Percentiles rank a stretch among this genome's conserved stretches.
phyloP scores from a whole-genome alignment of 2,113 vertebrate genomes.

The Sapajus apella region DNA sequence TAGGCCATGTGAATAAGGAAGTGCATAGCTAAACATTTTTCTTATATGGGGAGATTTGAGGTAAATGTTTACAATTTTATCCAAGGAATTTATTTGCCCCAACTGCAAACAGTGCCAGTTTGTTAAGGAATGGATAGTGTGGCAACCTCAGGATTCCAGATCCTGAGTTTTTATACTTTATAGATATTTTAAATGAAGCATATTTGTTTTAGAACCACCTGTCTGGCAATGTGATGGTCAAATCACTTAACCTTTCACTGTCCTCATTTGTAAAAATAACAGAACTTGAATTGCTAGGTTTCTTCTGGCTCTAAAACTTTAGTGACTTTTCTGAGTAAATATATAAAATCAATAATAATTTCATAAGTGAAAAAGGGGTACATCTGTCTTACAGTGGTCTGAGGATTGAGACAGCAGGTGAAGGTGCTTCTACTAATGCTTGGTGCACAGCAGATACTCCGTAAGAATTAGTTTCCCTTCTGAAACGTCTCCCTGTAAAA shows the following conservation, averaged over 20 bases:
- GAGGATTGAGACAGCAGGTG: background rate
- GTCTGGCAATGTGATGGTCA: background rate
- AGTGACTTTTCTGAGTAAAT: background rate
- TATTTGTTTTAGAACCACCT: background rate
- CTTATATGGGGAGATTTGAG: background rate
- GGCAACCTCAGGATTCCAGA: background rate
- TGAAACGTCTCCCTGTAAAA: conserved; percentile 10
- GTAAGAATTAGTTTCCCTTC: background rate
- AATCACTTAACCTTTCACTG: background rate
- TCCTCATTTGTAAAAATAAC: background rate
- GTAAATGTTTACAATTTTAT: conserved; percentile 43
- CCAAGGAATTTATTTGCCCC: background rate
- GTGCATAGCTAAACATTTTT: background rate
- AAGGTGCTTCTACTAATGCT: background rate
- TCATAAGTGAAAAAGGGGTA: background rate
- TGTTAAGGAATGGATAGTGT: background rate
- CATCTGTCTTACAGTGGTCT: background rate
- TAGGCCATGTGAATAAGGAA: background rate
- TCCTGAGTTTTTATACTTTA: conserved; percentile 23
- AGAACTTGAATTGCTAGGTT: background rate
- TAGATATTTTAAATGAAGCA: conserved; percentile 1
- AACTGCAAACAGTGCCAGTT: background rate
- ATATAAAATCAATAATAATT: background rate
- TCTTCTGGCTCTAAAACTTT: background rate
- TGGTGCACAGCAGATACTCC: background rate